Conservation (phyloP, 1,140 invertebrate genomes). For the Calycopis cecrops region DNA sequence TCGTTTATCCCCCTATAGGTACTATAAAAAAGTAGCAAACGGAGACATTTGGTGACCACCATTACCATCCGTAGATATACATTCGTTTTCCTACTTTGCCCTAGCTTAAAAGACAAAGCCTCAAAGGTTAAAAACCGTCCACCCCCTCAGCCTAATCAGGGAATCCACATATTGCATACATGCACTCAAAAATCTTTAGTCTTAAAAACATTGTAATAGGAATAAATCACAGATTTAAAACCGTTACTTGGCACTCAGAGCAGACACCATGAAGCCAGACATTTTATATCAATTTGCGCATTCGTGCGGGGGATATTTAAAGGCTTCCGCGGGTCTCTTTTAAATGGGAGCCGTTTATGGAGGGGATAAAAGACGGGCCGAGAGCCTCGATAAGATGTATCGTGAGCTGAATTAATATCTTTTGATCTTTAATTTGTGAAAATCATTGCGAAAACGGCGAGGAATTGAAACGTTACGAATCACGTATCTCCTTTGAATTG, state of each 20-base stretch:
- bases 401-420: constrained; percentile 45
- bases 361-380: constrained; percentile 41
- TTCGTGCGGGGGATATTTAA: constrained; percentile 68
- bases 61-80: too few relatives aligned
- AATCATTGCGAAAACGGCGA: background rate
- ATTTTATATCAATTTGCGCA: constrained; percentile 70
- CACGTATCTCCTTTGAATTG: too few relatives aligned
- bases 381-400: constrained; percentile 35
- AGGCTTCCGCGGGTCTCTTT: constrained; percentile 49
- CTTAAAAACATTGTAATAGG: background rate
- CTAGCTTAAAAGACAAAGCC: too few relatives aligned
- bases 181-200: too few relatives aligned
- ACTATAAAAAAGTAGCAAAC: too few relatives aligned
- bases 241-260: constrained; percentile 33
- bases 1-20: too few relatives aligned
- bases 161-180: too few relatives aligned
- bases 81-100: too few relatives aligned
- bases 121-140: too few relatives aligned
- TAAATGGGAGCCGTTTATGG: constrained; percentile 63
- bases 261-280: constrained; percentile 53
- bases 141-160: too few relatives aligned
- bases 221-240: constrained; percentile 4
- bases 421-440: constrained; percentile 27
- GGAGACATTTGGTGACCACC: too few relatives aligned
- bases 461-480: background rate